Percentiles rank a stretch among this genome's conserved stretches.
phyloP scores from a whole-genome alignment of 1,140 invertebrate species.

The Maconellicoccus hirsutus region DNA sequence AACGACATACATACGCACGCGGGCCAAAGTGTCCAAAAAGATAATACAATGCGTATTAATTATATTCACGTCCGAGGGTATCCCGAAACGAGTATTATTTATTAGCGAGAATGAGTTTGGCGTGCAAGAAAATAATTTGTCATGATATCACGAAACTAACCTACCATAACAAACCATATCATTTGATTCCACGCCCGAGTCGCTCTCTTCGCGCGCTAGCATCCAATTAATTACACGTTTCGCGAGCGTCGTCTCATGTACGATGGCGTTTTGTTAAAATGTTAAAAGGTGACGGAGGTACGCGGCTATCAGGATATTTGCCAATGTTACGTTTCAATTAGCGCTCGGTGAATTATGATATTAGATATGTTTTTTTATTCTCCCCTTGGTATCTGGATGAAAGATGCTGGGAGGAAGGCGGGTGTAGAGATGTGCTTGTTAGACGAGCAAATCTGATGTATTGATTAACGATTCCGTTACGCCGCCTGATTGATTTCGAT shows the following conservation, averaged over 20 bases:
- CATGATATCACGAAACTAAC: constrained; percentile 8
- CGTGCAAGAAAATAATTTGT: not conserved
- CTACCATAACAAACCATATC: constrained; percentile 8
- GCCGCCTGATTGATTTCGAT: too few species aligned
- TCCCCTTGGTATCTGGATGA: too few species aligned
- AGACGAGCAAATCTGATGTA: too few species aligned
- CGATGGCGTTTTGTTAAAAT: too few species aligned
- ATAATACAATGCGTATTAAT: not conserved
- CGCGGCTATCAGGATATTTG: not conserved
- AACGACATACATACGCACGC: too few species aligned
- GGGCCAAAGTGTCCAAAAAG: not conserved
- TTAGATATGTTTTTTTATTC: not conserved
- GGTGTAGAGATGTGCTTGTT: too few species aligned
- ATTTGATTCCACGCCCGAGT: constrained; percentile 2
- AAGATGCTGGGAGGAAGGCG: too few species aligned
- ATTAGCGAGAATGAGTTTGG: constrained; percentile 1
- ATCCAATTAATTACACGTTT: not conserved
- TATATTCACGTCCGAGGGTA: not conserved
- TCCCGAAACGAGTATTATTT: not conserved
- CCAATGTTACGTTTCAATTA: not conserved
- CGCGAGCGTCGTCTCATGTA: too few species aligned
- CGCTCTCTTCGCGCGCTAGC: not conserved
- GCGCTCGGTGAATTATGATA: not conserved
- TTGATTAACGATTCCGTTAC: too few species aligned
- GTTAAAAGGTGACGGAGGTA: not conserved